Percentiles rank a stretch among this genome's conserved stretches.
phyloP scores from a whole-genome alignment of 2,113 vertebrate genomes.

The Sphyrna mokarran region DNA sequence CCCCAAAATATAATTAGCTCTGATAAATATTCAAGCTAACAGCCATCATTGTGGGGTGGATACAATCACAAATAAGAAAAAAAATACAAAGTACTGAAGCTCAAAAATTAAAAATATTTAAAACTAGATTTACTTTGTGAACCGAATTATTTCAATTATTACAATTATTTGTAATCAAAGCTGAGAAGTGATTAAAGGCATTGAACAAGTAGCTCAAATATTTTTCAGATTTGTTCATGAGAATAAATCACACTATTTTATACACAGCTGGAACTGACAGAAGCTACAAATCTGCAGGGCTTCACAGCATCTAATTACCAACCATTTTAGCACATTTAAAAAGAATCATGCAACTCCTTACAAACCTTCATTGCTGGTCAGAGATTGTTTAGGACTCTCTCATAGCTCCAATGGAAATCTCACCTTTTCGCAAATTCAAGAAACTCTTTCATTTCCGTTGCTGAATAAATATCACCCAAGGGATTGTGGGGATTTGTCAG shows the following conservation, averaged over 20 bases:
- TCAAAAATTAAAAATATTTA: neutral
- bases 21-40: neutral
- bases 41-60: neutral
- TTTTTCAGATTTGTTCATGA: neutral
- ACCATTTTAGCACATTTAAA: neutral
- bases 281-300: neutral
- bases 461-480: slow-evolving; percentile 80
- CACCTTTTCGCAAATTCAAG: slow-evolving; percentile 92
- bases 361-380: neutral
- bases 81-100: neutral
- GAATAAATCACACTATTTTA: neutral
- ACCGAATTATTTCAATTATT: neutral
- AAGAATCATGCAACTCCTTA: neutral
- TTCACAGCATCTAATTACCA: neutral
- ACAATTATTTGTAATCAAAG: neutral
- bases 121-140: neutral
- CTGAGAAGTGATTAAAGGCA: neutral
- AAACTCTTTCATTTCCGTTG: slow-evolving; percentile 70
- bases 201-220: neutral
- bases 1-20: neutral
- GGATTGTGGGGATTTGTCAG: slow-evolving; percentile 94
- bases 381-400: neutral
- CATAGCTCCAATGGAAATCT: slow-evolving; percentile 25
- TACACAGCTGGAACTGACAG: neutral
- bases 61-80: neutral